These are phyloP conservation scores for Sinelater perroti DNA, from an alignment of 2,888 invertebrate species.

Conservation along the genomic window DNA sequence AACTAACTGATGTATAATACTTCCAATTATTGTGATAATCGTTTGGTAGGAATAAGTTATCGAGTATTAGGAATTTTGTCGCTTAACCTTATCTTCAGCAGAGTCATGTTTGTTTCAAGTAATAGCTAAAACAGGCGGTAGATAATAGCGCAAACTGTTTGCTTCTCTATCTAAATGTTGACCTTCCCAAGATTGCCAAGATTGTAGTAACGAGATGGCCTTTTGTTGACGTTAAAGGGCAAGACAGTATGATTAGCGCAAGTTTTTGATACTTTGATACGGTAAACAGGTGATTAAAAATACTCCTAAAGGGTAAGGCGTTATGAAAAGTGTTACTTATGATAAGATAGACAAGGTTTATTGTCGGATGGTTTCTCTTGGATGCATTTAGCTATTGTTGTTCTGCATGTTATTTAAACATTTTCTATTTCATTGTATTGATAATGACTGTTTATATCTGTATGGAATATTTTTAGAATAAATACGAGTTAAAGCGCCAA, in stretches of 20 bases:
- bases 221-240: background rate
- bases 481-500: background rate
- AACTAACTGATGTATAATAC: slow-evolving; percentile 33
- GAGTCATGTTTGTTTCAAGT: too few species aligned
- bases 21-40: slow-evolving; percentile 39
- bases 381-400: slow-evolving; percentile 28
- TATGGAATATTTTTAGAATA: slow-evolving; percentile 3
- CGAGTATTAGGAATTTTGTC: slow-evolving; percentile 6
- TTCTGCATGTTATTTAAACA: slow-evolving; percentile 24
- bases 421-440: slow-evolving; percentile 21
- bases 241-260: slow-evolving; percentile 12
- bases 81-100: background rate
- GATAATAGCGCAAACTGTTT: too few species aligned
- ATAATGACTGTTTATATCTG: slow-evolving; percentile 21
- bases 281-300: slow-evolving; percentile 35
- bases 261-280: slow-evolving; percentile 32
- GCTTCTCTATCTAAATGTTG: too few species aligned
- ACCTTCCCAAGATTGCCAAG: too few species aligned
- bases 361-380: slow-evolving; percentile 13
- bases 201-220: too few species aligned
- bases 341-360: slow-evolving; percentile 26
- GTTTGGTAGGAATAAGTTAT: slow-evolving; percentile 26
- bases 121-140: too few species aligned
- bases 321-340: slow-evolving; percentile 19
- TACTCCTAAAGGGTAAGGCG: slow-evolving; percentile 28